Conservation (phyloP, 2,113 vertebrate species). For the Centrocercus urophasianus region DNA sequence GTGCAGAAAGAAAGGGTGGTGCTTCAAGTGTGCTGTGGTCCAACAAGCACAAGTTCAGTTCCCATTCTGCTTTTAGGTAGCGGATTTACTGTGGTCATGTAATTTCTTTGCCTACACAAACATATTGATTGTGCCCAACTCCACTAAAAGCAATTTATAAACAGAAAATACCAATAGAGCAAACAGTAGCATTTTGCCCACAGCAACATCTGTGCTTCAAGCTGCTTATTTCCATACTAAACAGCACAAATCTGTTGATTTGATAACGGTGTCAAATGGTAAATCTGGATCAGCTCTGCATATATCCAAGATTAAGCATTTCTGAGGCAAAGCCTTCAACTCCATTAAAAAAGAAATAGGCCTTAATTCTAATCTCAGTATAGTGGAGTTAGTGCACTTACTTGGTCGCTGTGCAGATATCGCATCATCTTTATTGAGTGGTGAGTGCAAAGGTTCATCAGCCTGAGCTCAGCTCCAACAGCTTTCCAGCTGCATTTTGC, state of each 20-base stretch:
- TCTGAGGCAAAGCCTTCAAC: constrained; percentile 47
- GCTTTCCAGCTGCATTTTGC: neutral
- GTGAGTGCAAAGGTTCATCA: neutral
- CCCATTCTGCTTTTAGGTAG: neutral
- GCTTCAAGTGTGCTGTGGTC: neutral
- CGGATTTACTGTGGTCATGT: neutral
- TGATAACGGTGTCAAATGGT: constrained; percentile 12
- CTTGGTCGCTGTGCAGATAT: neutral
- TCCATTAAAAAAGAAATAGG: constrained; percentile 25
- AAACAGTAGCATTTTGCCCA: neutral
- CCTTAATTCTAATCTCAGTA: neutral
- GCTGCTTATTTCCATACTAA: constrained; percentile 32
- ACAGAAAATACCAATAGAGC: neutral
- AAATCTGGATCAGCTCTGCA: constrained; percentile 35
- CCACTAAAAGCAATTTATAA: neutral
- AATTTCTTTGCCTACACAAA: neutral
- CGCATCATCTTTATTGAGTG: neutral
- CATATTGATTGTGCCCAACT: neutral
- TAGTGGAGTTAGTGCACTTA: neutral
- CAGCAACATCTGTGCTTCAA: constrained; percentile 48
- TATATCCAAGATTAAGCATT: constrained; percentile 19
- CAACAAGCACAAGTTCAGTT: neutral
- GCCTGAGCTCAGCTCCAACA: neutral
- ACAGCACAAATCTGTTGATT: constrained; percentile 35
- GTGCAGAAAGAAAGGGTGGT: neutral